Base-by-base conservation (phyloP, 2,113 vertebrate species). In the Tachycineta bicolor region DNA sequence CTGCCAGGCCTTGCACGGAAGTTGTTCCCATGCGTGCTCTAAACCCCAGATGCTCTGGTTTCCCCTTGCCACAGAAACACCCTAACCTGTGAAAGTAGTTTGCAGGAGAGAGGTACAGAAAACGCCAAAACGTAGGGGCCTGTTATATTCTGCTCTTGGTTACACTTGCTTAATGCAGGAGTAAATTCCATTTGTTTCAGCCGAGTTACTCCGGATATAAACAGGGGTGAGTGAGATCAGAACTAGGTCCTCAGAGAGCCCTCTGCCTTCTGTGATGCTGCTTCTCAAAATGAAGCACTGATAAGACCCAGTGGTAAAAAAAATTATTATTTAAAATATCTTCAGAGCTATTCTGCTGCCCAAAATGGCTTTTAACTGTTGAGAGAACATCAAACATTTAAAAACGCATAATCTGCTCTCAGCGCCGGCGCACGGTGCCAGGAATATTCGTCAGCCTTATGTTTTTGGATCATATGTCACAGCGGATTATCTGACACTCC, bases 361-460 rank as follows among this genome's bases (percentile, higher is more conserved):
- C 95, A 88, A 96, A 96, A 97, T 92, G 74, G 83, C 90, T 94
- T 96, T 95, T 95, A 95, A 95, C 96, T 96, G 95, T 94, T 96
- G 96, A 96, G 95, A 96, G 83, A 75, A 91, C 93, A 93, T 97
- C 94, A 96, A 93, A 91, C 93, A 80, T 95, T 95, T 93, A 90
- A 94, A 96, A 94, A 93, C 21, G 37, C 83, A 85, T 67, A 62
- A 94, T 93, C 64, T 79, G 68, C 91, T 97, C 91, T 94, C 94
- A 94, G 90, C 73, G 75, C 55, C 5, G 2, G 65, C 85, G 67
- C 85, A 25, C 29, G 31, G 94, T 21, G 59, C 96, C 95, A 97
- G 90, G 92, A 95, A 96, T 97, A 97, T 95, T 83, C 79, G 44
- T 95, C 76, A 93, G 79, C 65, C 96, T 79, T 76, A 79, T 90